phyloP scores from a whole-genome alignment of 2,888 invertebrate genomes.

The Schizaphis graminum region DNA sequence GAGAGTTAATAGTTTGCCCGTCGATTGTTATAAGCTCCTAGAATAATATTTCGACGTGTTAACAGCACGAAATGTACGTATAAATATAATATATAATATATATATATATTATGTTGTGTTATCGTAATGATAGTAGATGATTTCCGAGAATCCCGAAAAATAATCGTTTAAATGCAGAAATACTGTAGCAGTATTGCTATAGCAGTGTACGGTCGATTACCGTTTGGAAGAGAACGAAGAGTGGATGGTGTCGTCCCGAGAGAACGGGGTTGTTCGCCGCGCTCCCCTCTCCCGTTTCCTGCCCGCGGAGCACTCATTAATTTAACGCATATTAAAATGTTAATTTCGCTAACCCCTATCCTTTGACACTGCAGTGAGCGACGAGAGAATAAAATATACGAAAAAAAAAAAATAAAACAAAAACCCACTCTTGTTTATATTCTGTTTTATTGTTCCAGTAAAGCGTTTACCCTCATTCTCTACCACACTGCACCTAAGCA shows the following conservation, averaged over 20 bases:
- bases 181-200: neutral
- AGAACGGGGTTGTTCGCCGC: neutral
- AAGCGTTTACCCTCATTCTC: neutral
- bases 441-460: slow-evolving; percentile 45
- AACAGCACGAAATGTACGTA: neutral
- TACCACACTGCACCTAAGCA: neutral
- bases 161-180: neutral
- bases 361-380: slow-evolving; percentile 8
- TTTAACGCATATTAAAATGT: slow-evolving; percentile 50
- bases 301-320: neutral
- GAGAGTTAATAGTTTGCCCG: neutral
- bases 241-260: neutral
- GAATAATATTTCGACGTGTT: neutral
- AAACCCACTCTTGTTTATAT: slow-evolving; percentile 17
- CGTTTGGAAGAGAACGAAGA: neutral
- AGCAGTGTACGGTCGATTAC: neutral
- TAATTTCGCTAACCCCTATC: slow-evolving; percentile 36
- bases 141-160: neutral
- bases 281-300: neutral
- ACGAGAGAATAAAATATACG: slow-evolving; percentile 4
- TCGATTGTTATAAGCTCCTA: neutral
- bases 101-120: neutral
- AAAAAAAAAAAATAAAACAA: neutral
- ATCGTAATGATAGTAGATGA: neutral
- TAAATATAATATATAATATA: neutral